These are phyloP conservation scores for Nipponia nippon DNA, from an alignment of 2,113 vertebrate species.

Conservation along the genomic window DNA sequence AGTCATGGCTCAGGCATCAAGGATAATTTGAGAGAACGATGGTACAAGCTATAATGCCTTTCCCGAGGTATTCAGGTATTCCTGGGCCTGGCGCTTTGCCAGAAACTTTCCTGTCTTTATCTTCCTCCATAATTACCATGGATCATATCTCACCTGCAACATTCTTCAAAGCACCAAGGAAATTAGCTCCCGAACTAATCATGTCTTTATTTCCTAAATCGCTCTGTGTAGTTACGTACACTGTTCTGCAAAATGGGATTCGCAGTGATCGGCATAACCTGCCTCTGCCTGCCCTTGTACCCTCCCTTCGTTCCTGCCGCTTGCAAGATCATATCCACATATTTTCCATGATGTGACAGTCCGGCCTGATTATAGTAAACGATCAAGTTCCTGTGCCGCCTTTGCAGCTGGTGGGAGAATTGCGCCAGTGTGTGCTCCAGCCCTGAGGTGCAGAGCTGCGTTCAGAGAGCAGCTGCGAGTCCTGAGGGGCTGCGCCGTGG, in stretches of 20 bases:
- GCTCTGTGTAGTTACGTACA: fast-evolving
- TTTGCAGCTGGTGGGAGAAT: background rate
- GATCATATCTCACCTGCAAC: slow-evolving; percentile 33
- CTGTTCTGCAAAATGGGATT: background rate
- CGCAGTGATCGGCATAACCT: background rate
- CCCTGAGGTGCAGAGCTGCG: background rate
- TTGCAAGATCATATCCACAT: background rate
- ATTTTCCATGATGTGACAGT: background rate
- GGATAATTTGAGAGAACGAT: background rate
- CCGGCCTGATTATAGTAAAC: fast-evolving
- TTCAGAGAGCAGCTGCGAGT: background rate
- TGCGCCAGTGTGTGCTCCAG: background rate
- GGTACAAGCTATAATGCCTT: background rate
- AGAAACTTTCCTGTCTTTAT: background rate
- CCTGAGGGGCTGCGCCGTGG: background rate
- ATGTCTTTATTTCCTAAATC: slow-evolving; percentile 1
- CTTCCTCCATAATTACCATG: background rate
- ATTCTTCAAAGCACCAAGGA: slow-evolving; percentile 36
- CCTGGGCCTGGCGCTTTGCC: background rate
- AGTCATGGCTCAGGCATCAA: background rate
- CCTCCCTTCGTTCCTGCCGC: background rate
- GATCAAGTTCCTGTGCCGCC: background rate
- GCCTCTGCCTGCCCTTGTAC: background rate
- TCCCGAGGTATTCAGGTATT: background rate
- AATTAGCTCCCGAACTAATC: slow-evolving; percentile 43